Evolutionary conservation across 2,888 invertebrate species (phyloP).

Genomic region (Drosophila austrosaltans): DNA sequence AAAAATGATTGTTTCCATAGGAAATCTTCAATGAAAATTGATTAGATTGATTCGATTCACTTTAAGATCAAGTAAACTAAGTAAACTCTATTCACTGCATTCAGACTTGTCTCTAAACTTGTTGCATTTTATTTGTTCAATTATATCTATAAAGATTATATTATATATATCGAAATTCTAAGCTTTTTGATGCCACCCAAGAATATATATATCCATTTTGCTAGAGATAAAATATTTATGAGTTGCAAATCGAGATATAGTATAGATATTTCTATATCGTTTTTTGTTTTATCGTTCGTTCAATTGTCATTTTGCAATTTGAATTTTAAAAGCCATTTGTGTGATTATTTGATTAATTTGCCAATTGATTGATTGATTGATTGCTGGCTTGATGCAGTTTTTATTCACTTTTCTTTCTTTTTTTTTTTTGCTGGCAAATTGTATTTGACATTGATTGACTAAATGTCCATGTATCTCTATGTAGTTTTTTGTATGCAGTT

Average conservation of each 20-base stretch:
- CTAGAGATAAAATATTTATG: too few relatives aligned
- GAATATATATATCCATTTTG: too few relatives aligned
- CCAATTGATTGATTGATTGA: constrained; percentile 49
- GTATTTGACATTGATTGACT: constrained; percentile 39
- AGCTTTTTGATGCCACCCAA: too few relatives aligned
- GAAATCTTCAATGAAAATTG: too few relatives aligned
- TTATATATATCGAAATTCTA: too few relatives aligned
- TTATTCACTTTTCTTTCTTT: constrained; percentile 34
- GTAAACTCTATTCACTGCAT: too few relatives aligned
- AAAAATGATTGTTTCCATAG: too few relatives aligned
- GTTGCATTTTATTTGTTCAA: too few relatives aligned
- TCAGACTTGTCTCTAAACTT: too few relatives aligned
- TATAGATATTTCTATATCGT: not conserved
- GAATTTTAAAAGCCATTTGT: not conserved
- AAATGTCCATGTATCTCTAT: constrained; percentile 27
- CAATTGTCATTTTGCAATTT: not conserved
- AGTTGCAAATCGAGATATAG: not conserved
- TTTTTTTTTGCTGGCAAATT: constrained; percentile 4
- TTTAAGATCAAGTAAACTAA: too few relatives aligned
- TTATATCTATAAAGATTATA: too few relatives aligned
- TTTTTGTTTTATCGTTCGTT: not conserved
- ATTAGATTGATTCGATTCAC: too few relatives aligned
- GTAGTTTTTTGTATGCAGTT: constrained; percentile 58
- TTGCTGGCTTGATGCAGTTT: constrained; percentile 49
- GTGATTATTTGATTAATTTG: constrained; percentile 24